Percentiles rank a stretch among this genome's conserved stretches.
These are phyloP conservation scores for Gymnocypris eckloni DNA, from an alignment of 2,797 vertebrate species.

Conservation along the genomic window DNA sequence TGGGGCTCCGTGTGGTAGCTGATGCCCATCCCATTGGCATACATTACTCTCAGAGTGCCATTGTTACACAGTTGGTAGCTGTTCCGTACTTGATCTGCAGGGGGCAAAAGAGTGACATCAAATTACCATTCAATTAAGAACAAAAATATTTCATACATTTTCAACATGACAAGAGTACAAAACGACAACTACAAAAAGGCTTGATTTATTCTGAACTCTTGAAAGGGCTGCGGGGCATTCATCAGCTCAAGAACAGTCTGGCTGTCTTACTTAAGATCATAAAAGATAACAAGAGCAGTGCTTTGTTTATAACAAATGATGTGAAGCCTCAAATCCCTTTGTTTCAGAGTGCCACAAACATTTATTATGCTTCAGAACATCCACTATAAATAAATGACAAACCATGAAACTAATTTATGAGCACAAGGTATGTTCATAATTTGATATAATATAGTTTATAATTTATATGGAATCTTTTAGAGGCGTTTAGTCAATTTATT, in stretches of 20 bases:
- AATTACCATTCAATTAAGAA: background rate
- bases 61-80: slow-evolving; percentile 99
- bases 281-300: slow-evolving; percentile 40
- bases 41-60: slow-evolving; percentile 96
- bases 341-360: slow-evolving; percentile 34
- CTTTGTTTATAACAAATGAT: slow-evolving; percentile 37
- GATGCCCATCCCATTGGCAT: slow-evolving; percentile 98
- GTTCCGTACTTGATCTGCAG: slow-evolving; percentile 97
- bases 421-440: slow-evolving; percentile 7
- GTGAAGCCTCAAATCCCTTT: slow-evolving; percentile 27
- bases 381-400: slow-evolving; percentile 75
- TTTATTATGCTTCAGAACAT: slow-evolving; percentile 66
- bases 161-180: slow-evolving; percentile 27
- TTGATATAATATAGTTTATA: slow-evolving; percentile 32
- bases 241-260: slow-evolving; percentile 35
- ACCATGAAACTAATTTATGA: slow-evolving; percentile 79
- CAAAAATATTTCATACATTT: slow-evolving; percentile 31
- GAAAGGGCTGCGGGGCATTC: slow-evolving; percentile 30
- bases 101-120: slow-evolving; percentile 51
- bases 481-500: slow-evolving; percentile 30
- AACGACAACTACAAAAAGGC: background rate
- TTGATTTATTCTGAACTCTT: slow-evolving; percentile 36
- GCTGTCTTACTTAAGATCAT: slow-evolving; percentile 36
- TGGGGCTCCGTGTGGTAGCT: slow-evolving; percentile 99
- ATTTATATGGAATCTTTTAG: slow-evolving; percentile 48